phyloP scores from a whole-genome alignment of 1,140 invertebrate species.

The Drosophila ficusphila region DNA sequence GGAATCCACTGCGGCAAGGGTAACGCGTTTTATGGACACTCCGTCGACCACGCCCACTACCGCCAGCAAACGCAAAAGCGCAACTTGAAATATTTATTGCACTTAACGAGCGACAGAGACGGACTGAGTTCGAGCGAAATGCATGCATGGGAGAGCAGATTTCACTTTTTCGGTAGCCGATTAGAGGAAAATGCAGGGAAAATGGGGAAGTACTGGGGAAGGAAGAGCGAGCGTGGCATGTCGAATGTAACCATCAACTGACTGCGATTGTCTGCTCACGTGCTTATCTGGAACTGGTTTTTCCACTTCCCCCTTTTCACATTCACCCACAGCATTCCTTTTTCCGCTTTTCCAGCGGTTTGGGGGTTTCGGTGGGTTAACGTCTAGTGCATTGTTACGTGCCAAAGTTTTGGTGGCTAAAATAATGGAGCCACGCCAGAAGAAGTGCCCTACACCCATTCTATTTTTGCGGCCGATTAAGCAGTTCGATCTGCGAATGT shows the following conservation, averaged over 20 bases:
- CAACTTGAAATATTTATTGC: slow-evolving; percentile 81
- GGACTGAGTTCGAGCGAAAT: slow-evolving; percentile 18
- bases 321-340: slow-evolving; percentile 4
- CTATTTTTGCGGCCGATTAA: slow-evolving; percentile 50
- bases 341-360: slow-evolving; percentile 12
- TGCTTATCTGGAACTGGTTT: slow-evolving; percentile 72
- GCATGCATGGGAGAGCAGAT: slow-evolving; percentile 60
- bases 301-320: neutral
- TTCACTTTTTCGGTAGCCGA: slow-evolving; percentile 67
- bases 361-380: slow-evolving; percentile 22
- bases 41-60: slow-evolving; percentile 48
- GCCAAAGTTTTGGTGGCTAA: slow-evolving; percentile 76
- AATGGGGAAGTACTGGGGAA: neutral
- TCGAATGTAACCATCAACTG: slow-evolving; percentile 52
- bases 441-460: slow-evolving; percentile 46
- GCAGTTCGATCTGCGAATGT: slow-evolving; percentile 38
- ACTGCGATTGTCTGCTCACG: slow-evolving; percentile 64
- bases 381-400: slow-evolving; percentile 74
- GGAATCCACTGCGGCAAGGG: slow-evolving; percentile 30
- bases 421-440: slow-evolving; percentile 71
- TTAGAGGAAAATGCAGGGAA: slow-evolving; percentile 31
- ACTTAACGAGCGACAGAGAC: slow-evolving; percentile 52
- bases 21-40: slow-evolving; percentile 67
- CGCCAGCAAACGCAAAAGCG: slow-evolving; percentile 64
- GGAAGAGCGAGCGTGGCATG: slow-evolving; percentile 34